Evolutionary conservation across 2,113 vertebrate genomes (phyloP).

Genomic region (Trachemys scripta): DNA sequence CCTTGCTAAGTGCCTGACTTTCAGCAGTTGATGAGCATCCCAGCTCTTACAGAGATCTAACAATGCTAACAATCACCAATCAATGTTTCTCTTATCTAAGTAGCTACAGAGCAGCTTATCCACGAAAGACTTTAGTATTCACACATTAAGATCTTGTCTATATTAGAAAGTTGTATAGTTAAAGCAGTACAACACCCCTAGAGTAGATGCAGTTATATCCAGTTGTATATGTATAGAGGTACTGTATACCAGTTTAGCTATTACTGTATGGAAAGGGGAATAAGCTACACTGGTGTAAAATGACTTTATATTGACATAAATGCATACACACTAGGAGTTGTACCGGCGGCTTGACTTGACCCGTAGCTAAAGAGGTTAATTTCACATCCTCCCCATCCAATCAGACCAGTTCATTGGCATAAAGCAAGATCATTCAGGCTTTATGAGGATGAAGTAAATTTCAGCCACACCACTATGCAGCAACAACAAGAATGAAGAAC

Average conservation of each 20-base stretch:
- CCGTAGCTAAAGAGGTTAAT: fast-evolving
- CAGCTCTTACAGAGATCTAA: not conserved
- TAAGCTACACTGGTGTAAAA: not conserved
- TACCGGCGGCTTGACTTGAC: not conserved
- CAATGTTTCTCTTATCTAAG: not conserved
- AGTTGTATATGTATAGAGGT: not conserved
- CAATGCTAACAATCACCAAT: not conserved
- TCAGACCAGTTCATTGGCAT: not conserved
- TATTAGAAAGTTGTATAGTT: not conserved
- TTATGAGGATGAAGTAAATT: not conserved
- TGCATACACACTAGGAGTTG: not conserved
- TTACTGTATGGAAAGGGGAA: not conserved
- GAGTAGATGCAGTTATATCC: not conserved
- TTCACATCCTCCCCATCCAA: not conserved
- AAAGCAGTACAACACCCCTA: not conserved
- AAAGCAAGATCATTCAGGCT: not conserved
- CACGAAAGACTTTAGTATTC: not conserved
- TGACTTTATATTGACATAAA: not conserved
- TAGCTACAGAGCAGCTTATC: not conserved
- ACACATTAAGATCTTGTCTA: not conserved
- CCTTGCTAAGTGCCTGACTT: not conserved
- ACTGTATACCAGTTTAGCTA: not conserved
- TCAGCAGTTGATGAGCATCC: not conserved
- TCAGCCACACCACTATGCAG: not conserved
- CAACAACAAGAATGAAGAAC: not conserved